phyloP scores from a whole-genome alignment of 2,888 invertebrate genomes.

The Autographa gamma region DNA sequence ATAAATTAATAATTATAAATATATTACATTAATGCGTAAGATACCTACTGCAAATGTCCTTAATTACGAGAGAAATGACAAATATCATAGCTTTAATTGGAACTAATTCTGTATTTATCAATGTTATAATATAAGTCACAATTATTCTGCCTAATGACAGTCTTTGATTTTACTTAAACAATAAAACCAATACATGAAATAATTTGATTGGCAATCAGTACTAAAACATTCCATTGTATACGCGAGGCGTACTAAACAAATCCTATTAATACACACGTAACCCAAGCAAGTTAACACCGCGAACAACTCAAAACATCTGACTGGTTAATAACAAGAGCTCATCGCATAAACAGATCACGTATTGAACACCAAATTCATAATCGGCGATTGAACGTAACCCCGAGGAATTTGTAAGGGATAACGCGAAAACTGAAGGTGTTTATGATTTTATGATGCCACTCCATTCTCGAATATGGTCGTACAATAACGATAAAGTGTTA shows the following conservation, averaged over 20 bases:
- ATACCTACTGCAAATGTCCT: neutral
- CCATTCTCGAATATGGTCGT: slow-evolving; percentile 79
- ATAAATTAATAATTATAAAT: neutral
- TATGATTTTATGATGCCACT: slow-evolving; percentile 82
- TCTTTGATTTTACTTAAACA: too few relatives aligned
- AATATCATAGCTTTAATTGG: neutral
- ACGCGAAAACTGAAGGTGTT: slow-evolving; percentile 76
- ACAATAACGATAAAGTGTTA: slow-evolving; percentile 83
- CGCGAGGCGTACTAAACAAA: neutral
- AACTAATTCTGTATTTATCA: neutral
- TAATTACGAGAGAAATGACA: neutral
- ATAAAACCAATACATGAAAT: too few relatives aligned
- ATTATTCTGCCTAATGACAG: neutral
- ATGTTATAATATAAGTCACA: neutral
- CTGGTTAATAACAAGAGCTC: slow-evolving; percentile 62
- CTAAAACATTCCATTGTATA: too few relatives aligned
- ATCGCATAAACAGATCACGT: slow-evolving; percentile 68
- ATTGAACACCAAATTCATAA: slow-evolving; percentile 77
- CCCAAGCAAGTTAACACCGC: slow-evolving; percentile 8
- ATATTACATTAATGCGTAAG: neutral
- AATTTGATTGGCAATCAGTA: too few relatives aligned
- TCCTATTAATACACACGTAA: neutral
- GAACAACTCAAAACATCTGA: slow-evolving; percentile 43
- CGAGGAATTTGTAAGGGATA: slow-evolving; percentile 76
- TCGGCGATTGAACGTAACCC: slow-evolving; percentile 70